Percentiles rank a stretch among this genome's conserved stretches.
phyloP scores from a whole-genome alignment of 2,888 invertebrate genomes.

The Colletes collaris region DNA sequence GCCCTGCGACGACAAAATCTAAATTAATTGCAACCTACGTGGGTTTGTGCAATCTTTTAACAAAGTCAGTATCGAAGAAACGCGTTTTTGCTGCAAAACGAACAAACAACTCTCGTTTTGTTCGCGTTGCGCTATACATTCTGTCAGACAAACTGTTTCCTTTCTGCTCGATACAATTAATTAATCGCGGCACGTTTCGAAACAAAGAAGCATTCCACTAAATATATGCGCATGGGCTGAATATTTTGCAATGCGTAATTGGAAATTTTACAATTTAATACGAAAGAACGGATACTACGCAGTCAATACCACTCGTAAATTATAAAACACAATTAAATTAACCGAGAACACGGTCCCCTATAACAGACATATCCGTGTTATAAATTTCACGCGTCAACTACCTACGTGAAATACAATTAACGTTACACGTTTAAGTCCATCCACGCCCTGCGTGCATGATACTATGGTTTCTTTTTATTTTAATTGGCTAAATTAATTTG shows the following conservation, averaged over 20 bases:
- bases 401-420: slow-evolving; percentile 21
- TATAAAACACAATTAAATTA: slow-evolving; percentile 29
- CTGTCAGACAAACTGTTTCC: not conserved
- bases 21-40: not conserved
- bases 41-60: no score
- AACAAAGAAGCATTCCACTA: not conserved
- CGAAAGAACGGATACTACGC: slow-evolving; percentile 17
- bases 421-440: no score
- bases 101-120: no score
- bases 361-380: slow-evolving; percentile 1
- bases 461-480: no score
- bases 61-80: no score
- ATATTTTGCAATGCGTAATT: not conserved
- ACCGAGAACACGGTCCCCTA: not conserved
- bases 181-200: slow-evolving; percentile 10
- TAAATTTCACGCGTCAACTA: slow-evolving; percentile 4
- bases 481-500: no score
- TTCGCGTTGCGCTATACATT: not conserved
- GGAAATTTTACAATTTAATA: slow-evolving; percentile 3
- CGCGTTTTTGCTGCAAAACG: no score
- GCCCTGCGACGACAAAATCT: no score
- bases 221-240: not conserved
- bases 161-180: not conserved
- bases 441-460: no score
- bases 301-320: slow-evolving; percentile 24